Conservation (phyloP, 2,888 invertebrate genomes). For the Watsonalla binaria region DNA sequence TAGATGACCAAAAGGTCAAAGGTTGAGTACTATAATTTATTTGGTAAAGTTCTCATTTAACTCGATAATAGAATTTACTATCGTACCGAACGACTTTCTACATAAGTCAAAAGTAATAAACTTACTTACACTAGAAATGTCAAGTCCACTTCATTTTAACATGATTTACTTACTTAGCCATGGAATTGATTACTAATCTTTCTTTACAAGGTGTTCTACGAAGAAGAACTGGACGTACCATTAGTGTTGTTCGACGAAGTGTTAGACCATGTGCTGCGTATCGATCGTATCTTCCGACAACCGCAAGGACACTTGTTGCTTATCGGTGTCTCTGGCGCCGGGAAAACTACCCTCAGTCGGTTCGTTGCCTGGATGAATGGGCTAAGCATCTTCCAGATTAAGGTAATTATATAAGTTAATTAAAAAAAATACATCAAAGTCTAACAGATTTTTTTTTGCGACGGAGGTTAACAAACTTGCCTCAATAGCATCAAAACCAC, state of each 20-base stretch:
- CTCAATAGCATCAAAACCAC: not conserved
- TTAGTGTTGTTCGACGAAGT: constrained; percentile 99
- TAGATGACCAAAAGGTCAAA: too few species aligned
- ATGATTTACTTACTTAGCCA: too few species aligned
- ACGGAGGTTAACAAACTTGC: not conserved
- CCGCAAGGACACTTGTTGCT: constrained; percentile 98
- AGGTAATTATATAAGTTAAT: constrained; percentile 74
- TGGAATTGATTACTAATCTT: not conserved
- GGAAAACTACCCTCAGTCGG: constrained; percentile 98
- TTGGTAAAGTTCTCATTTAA: too few species aligned
- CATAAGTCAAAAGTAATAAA: too few species aligned
- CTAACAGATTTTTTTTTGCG: not conserved
- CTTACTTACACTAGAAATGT: too few species aligned
- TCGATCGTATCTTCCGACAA: constrained; percentile 99
- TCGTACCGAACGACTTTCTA: too few species aligned
- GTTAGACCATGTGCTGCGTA: constrained; percentile 98
- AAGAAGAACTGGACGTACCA: constrained; percentile 99
- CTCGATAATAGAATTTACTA: too few species aligned
- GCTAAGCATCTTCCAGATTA: constrained; percentile 98
- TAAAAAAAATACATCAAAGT: not conserved
- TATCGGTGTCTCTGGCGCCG: constrained; percentile 99
- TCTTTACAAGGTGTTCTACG: constrained; percentile 90
- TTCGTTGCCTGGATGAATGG: constrained; percentile 99
- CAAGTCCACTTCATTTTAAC: too few species aligned
- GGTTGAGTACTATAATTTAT: too few species aligned